Evolutionary conservation across 2,797 vertebrate species (phyloP).

Genomic region (Muscicapa striata): DNA sequence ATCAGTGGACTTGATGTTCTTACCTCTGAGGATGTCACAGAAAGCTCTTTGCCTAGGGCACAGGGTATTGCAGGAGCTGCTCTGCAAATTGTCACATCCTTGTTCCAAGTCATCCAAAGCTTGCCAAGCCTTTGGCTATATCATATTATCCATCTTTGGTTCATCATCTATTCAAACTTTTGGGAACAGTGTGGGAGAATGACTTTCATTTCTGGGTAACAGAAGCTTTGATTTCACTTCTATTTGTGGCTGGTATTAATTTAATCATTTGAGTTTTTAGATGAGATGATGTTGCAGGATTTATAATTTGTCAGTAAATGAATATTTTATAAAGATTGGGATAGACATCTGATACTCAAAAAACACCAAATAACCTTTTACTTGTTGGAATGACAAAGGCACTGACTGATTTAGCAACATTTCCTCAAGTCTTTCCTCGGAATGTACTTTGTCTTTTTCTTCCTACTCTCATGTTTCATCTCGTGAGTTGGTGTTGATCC

Average conservation of each 20-base stretch:
- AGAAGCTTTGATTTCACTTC: not conserved
- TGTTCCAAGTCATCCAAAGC: not conserved
- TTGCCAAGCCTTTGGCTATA: not conserved
- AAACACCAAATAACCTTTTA: not conserved
- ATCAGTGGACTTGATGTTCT: not conserved
- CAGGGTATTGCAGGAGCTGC: not conserved
- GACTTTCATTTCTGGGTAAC: not conserved
- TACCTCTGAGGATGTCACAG: not conserved
- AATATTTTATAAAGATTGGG: not conserved
- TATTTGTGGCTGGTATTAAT: not conserved
- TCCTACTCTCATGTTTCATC: not conserved
- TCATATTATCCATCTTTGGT: not conserved
- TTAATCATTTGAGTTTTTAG: not conserved
- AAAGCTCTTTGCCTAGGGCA: not conserved
- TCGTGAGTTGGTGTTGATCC: not conserved
- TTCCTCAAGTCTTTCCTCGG: not conserved
- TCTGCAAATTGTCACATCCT: not conserved
- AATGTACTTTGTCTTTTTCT: not conserved
- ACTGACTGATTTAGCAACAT: not conserved
- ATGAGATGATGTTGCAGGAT: not conserved
- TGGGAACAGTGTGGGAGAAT: not conserved
- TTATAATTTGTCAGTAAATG: not conserved
- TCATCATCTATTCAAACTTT: not conserved
- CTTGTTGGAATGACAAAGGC: not conserved
- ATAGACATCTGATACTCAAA: not conserved